Evolutionary conservation across 2,113 vertebrate species (phyloP), one percentile per base, ranked within the genome.

Genomic region (Casuarius casuarius): DNA sequence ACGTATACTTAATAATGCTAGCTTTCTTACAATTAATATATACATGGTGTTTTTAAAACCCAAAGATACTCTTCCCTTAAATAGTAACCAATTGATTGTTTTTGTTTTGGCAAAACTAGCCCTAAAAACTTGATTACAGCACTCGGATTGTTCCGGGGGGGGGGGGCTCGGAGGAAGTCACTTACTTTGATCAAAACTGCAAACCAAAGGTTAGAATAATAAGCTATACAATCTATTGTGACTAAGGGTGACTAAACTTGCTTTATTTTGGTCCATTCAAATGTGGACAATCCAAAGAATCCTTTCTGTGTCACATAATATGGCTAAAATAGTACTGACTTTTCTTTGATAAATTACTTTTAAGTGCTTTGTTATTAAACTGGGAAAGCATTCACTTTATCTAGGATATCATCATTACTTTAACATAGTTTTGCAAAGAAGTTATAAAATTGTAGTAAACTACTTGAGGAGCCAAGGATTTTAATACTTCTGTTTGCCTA

Each of bases 161-260:
- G 42, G 42, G 42, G 42, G 42, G 38, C 8, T 38, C 38, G 8
- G 38, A 38, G 38, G 38, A 44, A 44, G 44, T 82, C 73, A 87
- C 38, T 79, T 92, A 76, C 92, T 95, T 93, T 94, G 49, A 93
- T 92, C 75, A 38, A 82, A 90, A 95, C 22, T 76, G 71, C 44
- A 95, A 92, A 90, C 18, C 80, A 92, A 38, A 86, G 12, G 21
- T 54, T 87, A 89, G 33, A 84, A 71, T 65, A 94, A 92, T 94
- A 91, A 90, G 40, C 33, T 74, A 77, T 46, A 48, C 54, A 95
- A 93, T 91, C 68, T 73, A 77, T 83, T 88, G 86, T 92, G 85
- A 93, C 92, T 91, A 84, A 94, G 94, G 86, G 83, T 90, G 79
- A 92, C 90, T 91, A 84, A 94, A 94, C 56, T 72, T 80, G 52